Conservation (phyloP, 2,888 invertebrate genomes). For the Schizotus pectinicornis region DNA sequence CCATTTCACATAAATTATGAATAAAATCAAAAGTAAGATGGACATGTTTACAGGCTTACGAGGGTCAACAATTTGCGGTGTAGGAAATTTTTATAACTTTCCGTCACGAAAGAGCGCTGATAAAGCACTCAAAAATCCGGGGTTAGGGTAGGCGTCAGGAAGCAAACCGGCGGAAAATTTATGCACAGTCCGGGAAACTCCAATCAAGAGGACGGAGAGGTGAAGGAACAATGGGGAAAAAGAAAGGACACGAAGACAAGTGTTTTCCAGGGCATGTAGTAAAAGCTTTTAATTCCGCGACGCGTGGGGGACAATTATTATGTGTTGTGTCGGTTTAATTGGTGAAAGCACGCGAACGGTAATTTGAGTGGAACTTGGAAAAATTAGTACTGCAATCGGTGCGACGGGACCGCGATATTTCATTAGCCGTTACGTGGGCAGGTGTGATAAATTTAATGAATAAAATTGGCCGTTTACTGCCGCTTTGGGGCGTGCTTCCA, state of each 20-base stretch:
- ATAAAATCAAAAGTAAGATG: conserved; percentile 20
- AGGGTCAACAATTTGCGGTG: conserved; percentile 15
- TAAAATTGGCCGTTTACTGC: background rate
- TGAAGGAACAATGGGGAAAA: conserved; percentile 4
- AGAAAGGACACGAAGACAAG: background rate
- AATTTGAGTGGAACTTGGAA: background rate
- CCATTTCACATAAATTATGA: conserved; percentile 17
- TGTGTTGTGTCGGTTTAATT: conserved; percentile 7
- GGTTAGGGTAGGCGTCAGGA: conserved; percentile 2
- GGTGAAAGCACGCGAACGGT: conserved; percentile 2
- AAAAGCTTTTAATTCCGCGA: conserved; percentile 5
- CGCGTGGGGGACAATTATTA: background rate
- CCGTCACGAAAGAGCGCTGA: conserved; percentile 20
- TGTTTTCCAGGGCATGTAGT: conserved; percentile 9
- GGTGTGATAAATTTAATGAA: background rate
- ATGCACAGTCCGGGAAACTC: conserved; percentile 11
- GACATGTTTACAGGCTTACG: conserved; percentile 17
- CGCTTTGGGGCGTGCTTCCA: background rate
- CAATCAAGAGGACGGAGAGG: conserved; percentile 7
- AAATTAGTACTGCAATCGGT: background rate
- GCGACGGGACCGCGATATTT: background rate
- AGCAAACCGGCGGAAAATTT: conserved; percentile 11
- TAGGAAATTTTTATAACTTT: conserved; percentile 18
- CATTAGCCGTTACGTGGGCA: background rate
- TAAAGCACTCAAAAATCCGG: conserved; percentile 6